These are phyloP conservation scores for Coenonympha glycerion DNA, from an alignment of 2,888 invertebrate genomes.

Conservation along the genomic window DNA sequence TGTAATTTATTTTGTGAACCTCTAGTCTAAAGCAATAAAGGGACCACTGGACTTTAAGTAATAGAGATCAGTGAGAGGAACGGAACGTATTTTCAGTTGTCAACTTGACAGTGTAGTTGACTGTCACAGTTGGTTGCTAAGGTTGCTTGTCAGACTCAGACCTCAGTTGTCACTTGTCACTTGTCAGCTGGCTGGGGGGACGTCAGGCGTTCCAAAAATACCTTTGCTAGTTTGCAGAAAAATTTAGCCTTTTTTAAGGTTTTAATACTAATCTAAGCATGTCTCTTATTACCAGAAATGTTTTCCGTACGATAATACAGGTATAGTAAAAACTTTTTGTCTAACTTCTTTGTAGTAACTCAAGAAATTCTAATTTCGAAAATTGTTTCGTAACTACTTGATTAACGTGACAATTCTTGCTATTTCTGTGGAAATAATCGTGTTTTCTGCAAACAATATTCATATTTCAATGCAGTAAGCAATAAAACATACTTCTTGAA, in stretches of 20 bases:
- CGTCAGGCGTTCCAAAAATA: slow-evolving; percentile 52
- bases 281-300: slow-evolving; percentile 62
- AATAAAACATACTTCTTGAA: neutral
- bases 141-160: too few relatives aligned
- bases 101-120: too few relatives aligned
- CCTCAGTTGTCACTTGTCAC: neutral
- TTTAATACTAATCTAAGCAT: slow-evolving; percentile 38
- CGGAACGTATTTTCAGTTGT: neutral
- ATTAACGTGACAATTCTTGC: neutral
- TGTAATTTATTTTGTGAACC: too few relatives aligned
- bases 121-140: too few relatives aligned
- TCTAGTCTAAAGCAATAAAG: too few relatives aligned
- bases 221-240: slow-evolving; percentile 37
- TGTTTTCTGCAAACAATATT: neutral
- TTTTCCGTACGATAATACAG: slow-evolving; percentile 60
- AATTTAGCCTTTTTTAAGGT: slow-evolving; percentile 44
- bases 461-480: neutral
- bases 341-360: neutral
- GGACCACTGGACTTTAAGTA: too few relatives aligned
- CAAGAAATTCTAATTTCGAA: slow-evolving; percentile 10
- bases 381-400: slow-evolving; percentile 61
- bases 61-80: too few relatives aligned
- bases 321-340: slow-evolving; percentile 36
- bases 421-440: neutral
- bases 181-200: slow-evolving; percentile 14